These are phyloP conservation scores for Triops cancriformis DNA, from an alignment of 1,140 invertebrate species.

Conservation along the genomic window DNA sequence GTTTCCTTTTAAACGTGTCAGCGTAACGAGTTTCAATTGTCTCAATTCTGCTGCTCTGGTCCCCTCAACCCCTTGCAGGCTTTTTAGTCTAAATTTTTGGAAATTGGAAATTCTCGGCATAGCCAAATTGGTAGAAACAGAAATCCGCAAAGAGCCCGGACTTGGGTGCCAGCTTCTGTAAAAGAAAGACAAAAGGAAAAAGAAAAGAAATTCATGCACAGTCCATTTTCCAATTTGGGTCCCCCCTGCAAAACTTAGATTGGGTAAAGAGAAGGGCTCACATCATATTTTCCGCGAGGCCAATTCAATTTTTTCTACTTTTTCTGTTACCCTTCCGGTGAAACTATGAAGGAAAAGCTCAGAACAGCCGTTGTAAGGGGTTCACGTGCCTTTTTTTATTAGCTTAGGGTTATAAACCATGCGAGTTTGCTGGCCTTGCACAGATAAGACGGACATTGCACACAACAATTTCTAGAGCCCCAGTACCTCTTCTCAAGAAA, in stretches of 20 bases:
- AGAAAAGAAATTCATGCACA: not conserved
- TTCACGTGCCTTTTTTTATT: constrained; percentile 10
- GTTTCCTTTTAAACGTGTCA: not conserved
- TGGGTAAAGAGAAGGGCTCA: not conserved
- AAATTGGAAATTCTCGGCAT: not conserved
- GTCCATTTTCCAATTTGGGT: not conserved
- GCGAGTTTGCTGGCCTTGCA: constrained; percentile 12
- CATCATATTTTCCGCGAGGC: constrained; percentile 1
- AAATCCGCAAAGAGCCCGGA: too few relatives aligned
- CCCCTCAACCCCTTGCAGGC: too few relatives aligned
- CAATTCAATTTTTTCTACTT: not conserved
- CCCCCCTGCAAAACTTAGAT: constrained; percentile 1
- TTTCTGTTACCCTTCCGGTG: not conserved
- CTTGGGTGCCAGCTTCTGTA: too few relatives aligned
- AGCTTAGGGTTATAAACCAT: constrained; percentile 6
- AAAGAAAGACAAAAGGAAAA: too few relatives aligned
- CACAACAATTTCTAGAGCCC: not conserved
- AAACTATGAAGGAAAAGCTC: constrained; percentile 1
- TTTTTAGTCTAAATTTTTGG: not conserved
- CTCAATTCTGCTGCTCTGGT: not conserved
- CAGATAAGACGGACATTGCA: constrained; percentile 9
- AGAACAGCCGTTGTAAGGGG: not conserved
- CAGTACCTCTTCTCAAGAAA: not conserved
- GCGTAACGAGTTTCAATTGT: not conserved
- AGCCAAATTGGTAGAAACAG: too few relatives aligned